Percentiles rank a stretch among this genome's conserved stretches.
phyloP scores from a whole-genome alignment of 2,888 invertebrate genomes.

The Phaedon cochleariae region DNA sequence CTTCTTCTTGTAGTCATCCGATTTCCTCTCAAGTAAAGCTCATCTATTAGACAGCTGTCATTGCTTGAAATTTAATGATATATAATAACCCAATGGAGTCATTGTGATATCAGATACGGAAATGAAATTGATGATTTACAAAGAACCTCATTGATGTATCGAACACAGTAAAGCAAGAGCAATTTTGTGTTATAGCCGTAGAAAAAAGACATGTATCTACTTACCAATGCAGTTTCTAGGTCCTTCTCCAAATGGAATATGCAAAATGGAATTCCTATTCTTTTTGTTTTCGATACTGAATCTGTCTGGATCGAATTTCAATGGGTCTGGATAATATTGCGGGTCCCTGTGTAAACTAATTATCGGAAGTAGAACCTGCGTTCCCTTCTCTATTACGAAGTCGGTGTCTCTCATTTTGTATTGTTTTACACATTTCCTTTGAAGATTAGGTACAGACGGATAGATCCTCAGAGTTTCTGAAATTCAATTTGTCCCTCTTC shows the following conservation, averaged over 20 bases:
- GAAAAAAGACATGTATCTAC: too few relatives aligned
- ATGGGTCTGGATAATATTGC: slow-evolving; percentile 45
- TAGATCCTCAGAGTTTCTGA: slow-evolving; percentile 44
- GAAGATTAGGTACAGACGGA: slow-evolving; percentile 40
- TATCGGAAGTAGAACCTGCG: slow-evolving; percentile 38
- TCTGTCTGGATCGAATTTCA: slow-evolving; percentile 45
- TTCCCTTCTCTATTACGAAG: slow-evolving; percentile 44
- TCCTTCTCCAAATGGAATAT: slow-evolving; percentile 48
- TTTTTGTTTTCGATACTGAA: slow-evolving; percentile 42
- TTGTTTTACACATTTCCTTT: slow-evolving; percentile 43
- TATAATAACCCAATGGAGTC: too few relatives aligned
- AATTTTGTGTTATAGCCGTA: too few relatives aligned
- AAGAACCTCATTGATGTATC: too few relatives aligned
- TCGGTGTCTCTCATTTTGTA: slow-evolving; percentile 43
- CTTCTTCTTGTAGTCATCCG: too few relatives aligned
- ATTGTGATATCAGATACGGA: too few relatives aligned
- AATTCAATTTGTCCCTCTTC: slow-evolving; percentile 10
- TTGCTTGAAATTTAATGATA: too few relatives aligned
- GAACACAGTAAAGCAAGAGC: too few relatives aligned
- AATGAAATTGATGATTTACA: too few relatives aligned
- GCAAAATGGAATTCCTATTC: slow-evolving; percentile 30
- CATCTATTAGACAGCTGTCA: too few relatives aligned
- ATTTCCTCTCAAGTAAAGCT: too few relatives aligned
- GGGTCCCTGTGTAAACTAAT: slow-evolving; percentile 43
- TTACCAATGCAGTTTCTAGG: slow-evolving; percentile 49